These are phyloP conservation scores for Dasyprocta punctata DNA, from an alignment of 2,113 vertebrate genomes.

Conservation along the genomic window DNA sequence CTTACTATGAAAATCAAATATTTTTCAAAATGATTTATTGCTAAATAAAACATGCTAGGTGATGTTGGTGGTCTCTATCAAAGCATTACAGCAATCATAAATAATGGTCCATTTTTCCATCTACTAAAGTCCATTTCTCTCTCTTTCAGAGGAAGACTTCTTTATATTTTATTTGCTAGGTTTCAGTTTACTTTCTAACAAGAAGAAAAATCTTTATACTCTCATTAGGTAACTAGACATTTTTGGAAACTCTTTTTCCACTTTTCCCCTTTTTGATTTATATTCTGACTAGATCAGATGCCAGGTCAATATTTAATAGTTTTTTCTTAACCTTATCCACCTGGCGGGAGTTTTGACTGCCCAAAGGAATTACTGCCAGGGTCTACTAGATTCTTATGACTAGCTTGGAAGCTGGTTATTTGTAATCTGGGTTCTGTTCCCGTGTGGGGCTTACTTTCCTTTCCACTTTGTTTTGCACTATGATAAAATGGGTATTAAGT, in stretches of 20 bases:
- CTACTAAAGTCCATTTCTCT: not conserved
- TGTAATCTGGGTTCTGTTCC: constrained; percentile 39
- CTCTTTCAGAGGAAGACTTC: not conserved
- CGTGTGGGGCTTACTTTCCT: not conserved
- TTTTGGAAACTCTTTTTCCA: constrained; percentile 49
- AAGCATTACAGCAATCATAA: not conserved
- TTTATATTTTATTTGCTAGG: constrained; percentile 4
- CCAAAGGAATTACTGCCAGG: constrained; percentile 32
- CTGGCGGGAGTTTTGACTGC: constrained; percentile 43
- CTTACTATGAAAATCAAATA: not conserved
- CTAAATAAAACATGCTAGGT: not conserved
- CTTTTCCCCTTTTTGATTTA: constrained; percentile 58
- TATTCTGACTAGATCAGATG: constrained; percentile 22
- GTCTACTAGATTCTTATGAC: constrained; percentile 32
- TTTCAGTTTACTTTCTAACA: not conserved
- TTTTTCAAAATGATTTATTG: constrained; percentile 43
- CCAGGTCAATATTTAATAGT: constrained; percentile 55
- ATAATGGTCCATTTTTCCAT: not conserved
- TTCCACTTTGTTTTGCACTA: constrained; percentile 40
- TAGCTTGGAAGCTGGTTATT: constrained; percentile 53
- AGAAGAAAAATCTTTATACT: constrained; percentile 25
- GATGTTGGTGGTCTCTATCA: not conserved
- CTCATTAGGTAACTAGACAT: constrained; percentile 33
- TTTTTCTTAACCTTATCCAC: constrained; percentile 64
- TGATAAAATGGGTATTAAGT: constrained; percentile 1